These are phyloP conservation scores for Dreissena polymorpha DNA, from an alignment of 1,140 invertebrate genomes.

Conservation along the genomic window DNA sequence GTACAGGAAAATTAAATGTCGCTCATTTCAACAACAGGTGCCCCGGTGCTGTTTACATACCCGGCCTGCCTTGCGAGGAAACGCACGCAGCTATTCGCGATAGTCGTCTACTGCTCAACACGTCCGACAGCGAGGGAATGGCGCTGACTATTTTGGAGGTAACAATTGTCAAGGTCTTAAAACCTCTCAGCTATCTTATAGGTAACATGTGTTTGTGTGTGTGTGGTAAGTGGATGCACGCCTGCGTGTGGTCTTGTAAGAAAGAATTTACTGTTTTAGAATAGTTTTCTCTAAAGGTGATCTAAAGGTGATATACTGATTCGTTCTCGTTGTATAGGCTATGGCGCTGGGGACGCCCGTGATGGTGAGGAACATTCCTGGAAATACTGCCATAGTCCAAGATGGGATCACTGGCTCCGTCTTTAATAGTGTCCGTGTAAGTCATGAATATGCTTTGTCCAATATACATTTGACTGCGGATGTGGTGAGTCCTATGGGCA, in stretches of 20 bases:
- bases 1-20: neutral
- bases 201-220: neutral
- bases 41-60: slow-evolving; percentile 65
- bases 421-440: slow-evolving; percentile 67
- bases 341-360: slow-evolving; percentile 68
- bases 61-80: slow-evolving; percentile 56
- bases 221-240: neutral
- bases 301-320: neutral
- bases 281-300: neutral
- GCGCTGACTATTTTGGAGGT: slow-evolving; percentile 72
- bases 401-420: slow-evolving; percentile 66
- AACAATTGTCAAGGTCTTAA: neutral
- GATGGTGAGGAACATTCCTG: slow-evolving; percentile 66
- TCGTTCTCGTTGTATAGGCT: slow-evolving; percentile 56
- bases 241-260: neutral
- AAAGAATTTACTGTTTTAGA: neutral
- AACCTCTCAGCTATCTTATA: neutral
- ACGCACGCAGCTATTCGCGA: slow-evolving; percentile 66
- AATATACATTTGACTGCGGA: no score
- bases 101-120: slow-evolving; percentile 70
- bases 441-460: no score
- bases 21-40: slow-evolving; percentile 45
- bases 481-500: no score
- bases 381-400: slow-evolving; percentile 65
- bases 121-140: slow-evolving; percentile 75